Conservation (phyloP, 92 coral and sea anemone species). For the Epizoanthus scotinus region DNA sequence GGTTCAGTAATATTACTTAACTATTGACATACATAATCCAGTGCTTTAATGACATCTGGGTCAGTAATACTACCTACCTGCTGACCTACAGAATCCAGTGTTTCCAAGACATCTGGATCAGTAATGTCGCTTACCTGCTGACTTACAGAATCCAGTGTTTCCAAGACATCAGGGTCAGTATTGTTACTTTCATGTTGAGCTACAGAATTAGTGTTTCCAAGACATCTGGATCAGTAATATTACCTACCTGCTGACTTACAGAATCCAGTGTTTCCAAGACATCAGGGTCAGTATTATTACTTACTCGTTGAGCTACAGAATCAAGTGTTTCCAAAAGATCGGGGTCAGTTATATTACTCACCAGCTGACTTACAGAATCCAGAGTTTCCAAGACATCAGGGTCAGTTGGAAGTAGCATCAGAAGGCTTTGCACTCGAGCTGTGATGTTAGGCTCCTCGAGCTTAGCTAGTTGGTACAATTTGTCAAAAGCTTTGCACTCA, state of each 20-base stretch:
- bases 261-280: constrained; percentile 82
- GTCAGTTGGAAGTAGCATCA: constrained; percentile 84
- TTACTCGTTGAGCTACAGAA: constrained; percentile 75
- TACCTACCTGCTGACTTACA: constrained; percentile 73
- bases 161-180: constrained; percentile 90
- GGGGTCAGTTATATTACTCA: constrained; percentile 60
- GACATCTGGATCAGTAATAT: constrained; percentile 78
- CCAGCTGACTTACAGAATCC: constrained; percentile 83
- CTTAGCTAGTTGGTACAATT: constrained; percentile 83
- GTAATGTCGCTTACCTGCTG: constrained; percentile 66
- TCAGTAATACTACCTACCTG: constrained; percentile 69
- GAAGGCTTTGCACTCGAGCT: constrained; percentile 71
- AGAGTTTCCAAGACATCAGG: constrained; percentile 86
- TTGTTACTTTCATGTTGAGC: no score
- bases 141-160: constrained; percentile 77
- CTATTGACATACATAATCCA: constrained; percentile 79
- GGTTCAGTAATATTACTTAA: constrained; percentile 68
- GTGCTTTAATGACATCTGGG: constrained; percentile 78
- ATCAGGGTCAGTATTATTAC: constrained; percentile 64
- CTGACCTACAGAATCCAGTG: constrained; percentile 72
- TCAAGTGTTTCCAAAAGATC: constrained; percentile 77
- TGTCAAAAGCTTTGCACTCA: constrained; percentile 92
- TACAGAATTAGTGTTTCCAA: constrained; percentile 71
- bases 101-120: constrained; percentile 83
- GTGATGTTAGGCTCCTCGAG: constrained; percentile 91